Conservation (phyloP, 2,888 invertebrate genomes). For the Aleiodes testaceus region DNA sequence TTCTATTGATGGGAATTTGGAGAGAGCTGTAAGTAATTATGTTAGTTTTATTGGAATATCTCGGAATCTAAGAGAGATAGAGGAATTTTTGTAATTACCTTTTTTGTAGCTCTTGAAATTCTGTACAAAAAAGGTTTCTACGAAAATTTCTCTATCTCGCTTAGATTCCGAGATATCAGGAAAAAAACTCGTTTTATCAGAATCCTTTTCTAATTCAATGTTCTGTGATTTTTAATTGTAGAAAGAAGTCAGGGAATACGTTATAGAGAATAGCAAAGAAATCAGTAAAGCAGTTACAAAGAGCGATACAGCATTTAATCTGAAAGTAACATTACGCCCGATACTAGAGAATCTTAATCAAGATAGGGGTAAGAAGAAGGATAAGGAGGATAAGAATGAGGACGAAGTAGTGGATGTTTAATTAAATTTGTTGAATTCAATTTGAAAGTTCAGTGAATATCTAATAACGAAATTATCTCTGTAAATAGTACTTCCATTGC, state of each 20-base stretch:
- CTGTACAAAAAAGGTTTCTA: no score
- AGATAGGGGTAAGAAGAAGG: neutral
- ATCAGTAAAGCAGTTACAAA: constrained; percentile 14
- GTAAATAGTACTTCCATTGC: no score
- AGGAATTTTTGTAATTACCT: neutral
- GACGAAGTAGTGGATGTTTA: neutral
- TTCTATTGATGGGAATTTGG: constrained; percentile 51
- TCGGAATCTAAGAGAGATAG: no score
- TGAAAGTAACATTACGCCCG: constrained; percentile 32
- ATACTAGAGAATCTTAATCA: constrained; percentile 23
- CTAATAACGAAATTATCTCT: no score
- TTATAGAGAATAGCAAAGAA: constrained; percentile 29
- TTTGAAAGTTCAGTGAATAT: no score
- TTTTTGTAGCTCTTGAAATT: no score
- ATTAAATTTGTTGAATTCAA: no score
- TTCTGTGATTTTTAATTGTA: constrained; percentile 6
- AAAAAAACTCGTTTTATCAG: neutral
- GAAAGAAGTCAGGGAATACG: constrained; percentile 2
- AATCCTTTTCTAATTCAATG: neutral
- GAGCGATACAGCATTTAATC: neutral
- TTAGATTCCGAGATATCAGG: no score
- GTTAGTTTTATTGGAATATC: no score
- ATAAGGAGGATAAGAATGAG: neutral
- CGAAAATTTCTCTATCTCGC: no score
- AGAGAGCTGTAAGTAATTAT: constrained; percentile 52